Evolutionary conservation across 2,797 vertebrate species (phyloP).

Genomic region (Poecilia velifera): DNA sequence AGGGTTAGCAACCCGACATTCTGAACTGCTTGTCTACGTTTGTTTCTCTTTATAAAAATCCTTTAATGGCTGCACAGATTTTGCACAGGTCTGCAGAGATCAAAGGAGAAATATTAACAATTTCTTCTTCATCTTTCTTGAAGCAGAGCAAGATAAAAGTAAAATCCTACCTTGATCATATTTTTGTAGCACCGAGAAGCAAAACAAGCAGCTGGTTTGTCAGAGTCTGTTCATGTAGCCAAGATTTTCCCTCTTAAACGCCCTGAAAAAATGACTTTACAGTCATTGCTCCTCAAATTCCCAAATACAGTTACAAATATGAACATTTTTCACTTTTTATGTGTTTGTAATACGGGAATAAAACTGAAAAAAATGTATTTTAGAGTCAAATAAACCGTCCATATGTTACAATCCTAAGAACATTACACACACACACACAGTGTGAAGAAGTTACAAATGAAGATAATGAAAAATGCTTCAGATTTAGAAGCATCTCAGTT

Average conservation of each 20-base stretch:
- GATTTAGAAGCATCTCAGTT: background rate
- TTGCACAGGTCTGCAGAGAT: slow-evolving; percentile 1
- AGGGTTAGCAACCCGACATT: background rate
- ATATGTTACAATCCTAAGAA: background rate
- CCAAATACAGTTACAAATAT: background rate
- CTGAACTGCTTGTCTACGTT: background rate
- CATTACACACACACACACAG: background rate
- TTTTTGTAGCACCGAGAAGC: background rate
- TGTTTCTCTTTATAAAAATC: background rate
- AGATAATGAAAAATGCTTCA: background rate
- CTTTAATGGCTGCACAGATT: background rate
- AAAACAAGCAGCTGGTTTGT: background rate
- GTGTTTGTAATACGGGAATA: background rate
- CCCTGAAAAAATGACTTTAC: background rate
- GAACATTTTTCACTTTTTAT: background rate
- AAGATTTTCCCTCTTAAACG: background rate
- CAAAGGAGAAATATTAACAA: background rate
- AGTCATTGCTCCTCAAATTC: background rate
- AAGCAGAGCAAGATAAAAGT: slow-evolving; percentile 5
- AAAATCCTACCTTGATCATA: background rate
- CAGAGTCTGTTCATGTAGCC: background rate
- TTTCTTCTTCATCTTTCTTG: background rate
- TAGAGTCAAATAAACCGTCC: background rate
- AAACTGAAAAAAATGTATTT: background rate
- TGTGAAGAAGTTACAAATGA: background rate